These are phyloP conservation scores for Andricus curvator DNA, from an alignment of 2,888 invertebrate species.

Conservation along the genomic window DNA sequence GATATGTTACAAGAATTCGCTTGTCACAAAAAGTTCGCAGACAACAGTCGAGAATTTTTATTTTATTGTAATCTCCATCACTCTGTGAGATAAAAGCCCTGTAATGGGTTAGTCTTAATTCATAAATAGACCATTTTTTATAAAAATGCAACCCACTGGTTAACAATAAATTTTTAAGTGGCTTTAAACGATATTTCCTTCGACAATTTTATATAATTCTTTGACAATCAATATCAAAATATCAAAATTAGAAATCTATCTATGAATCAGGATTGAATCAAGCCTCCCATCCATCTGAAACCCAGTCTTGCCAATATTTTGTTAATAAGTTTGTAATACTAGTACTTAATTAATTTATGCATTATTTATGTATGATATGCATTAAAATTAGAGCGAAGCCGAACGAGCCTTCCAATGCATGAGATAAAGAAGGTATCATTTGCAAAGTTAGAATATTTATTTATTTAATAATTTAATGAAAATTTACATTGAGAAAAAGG, in stretches of 20 bases:
- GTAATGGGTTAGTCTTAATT: constrained; percentile 18
- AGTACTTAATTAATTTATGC: constrained; percentile 78
- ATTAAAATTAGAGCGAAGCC: constrained; percentile 68
- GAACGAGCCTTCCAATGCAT: constrained; percentile 72
- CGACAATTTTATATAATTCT: constrained; percentile 1
- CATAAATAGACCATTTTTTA: constrained; percentile 1
- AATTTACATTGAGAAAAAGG: background rate
- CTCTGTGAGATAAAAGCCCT: background rate
- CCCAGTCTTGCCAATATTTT: constrained; percentile 77
- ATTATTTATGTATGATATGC: constrained; percentile 73
- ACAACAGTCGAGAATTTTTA: background rate
- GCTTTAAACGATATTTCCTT: background rate
- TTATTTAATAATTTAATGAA: constrained; percentile 10
- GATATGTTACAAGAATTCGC: constrained; percentile 1
- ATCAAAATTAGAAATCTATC: constrained; percentile 32
- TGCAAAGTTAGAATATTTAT: constrained; percentile 59
- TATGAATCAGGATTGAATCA: constrained; percentile 34
- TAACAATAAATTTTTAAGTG: background rate
- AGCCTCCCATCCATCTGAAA: constrained; percentile 56
- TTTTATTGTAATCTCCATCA: background rate
- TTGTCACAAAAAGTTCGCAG: constrained; percentile 17
- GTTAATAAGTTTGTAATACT: constrained; percentile 78
- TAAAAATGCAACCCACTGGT: background rate
- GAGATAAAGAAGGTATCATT: constrained; percentile 62
- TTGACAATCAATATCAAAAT: constrained; percentile 21